Percentiles rank a stretch among this genome's conserved stretches.
Conservation (phyloP, 2,797 vertebrate genomes). For the Poeciliopsis infans region DNA sequence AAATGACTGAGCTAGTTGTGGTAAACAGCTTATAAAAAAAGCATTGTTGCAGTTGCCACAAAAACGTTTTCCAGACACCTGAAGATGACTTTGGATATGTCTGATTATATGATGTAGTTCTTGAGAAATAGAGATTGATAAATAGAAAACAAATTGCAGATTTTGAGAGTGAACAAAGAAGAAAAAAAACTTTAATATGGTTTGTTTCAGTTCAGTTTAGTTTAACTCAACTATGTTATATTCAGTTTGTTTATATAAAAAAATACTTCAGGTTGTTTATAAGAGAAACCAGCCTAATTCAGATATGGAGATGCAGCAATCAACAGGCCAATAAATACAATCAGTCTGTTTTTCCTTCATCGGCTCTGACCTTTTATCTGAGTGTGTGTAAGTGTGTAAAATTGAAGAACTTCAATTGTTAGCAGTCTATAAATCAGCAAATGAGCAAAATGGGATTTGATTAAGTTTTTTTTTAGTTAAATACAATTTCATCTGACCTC, state of each 20-base stretch:
- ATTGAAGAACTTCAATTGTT: neutral
- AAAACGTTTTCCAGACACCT: neutral
- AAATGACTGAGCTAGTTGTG: neutral
- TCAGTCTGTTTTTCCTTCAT: neutral
- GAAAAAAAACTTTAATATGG: neutral
- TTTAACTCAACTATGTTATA: neutral
- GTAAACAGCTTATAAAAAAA: neutral
- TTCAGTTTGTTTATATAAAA: neutral
- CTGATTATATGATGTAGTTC: neutral
- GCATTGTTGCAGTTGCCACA: neutral
- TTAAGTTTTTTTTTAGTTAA: neutral
- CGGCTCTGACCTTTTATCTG: neutral
- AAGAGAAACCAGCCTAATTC: neutral
- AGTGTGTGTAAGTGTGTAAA: neutral
- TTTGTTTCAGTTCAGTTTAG: neutral
- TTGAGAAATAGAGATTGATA: neutral
- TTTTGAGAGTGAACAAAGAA: neutral
- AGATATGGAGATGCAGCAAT: neutral
- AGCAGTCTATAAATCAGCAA: neutral
- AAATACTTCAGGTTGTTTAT: neutral
- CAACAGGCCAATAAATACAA: neutral
- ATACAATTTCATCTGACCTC: neutral
- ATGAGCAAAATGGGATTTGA: neutral
- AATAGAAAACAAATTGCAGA: constrained; percentile 8
- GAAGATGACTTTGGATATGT: neutral